phyloP scores from a whole-genome alignment of 2,888 invertebrate species.

The Timema podura region DNA sequence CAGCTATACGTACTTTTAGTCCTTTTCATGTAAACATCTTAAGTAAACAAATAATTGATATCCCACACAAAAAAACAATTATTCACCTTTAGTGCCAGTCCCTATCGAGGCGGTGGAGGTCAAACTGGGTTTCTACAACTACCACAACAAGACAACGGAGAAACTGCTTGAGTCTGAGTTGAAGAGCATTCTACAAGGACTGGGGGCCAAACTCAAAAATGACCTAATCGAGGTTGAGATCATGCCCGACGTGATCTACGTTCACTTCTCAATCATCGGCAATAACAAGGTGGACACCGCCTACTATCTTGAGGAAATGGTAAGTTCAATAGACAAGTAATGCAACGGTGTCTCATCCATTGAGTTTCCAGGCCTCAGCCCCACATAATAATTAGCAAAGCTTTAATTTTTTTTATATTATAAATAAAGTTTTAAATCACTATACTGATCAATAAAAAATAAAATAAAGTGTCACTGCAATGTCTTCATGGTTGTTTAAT shows the following conservation, averaged over 20 bases:
- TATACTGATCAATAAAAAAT: too few species aligned
- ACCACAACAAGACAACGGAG: slow-evolving; percentile 44
- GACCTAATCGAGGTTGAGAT: slow-evolving; percentile 53
- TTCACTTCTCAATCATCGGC: slow-evolving; percentile 65
- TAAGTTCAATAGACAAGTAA: slow-evolving; percentile 42
- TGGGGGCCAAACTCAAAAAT: slow-evolving; percentile 42
- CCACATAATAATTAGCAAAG: too few species aligned
- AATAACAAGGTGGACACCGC: slow-evolving; percentile 73
- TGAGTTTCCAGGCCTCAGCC: too few species aligned
- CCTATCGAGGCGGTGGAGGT: slow-evolving; percentile 72
- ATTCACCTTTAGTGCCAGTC: slow-evolving; percentile 54
- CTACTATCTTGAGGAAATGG: slow-evolving; percentile 74
- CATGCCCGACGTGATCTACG: slow-evolving; percentile 50
- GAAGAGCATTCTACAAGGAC: slow-evolving; percentile 40
- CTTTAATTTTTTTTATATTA: too few species aligned
- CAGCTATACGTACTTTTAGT: too few species aligned
- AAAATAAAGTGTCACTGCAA: too few species aligned
- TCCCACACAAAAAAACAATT: too few species aligned
- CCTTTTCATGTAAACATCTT: too few species aligned
- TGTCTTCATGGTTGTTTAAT: too few species aligned
- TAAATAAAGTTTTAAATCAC: too few species aligned
- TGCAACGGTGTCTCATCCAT: too few species aligned
- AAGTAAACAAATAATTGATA: too few species aligned
- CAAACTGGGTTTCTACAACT: slow-evolving; percentile 66
- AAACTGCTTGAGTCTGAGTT: slow-evolving; percentile 34